Conservation (phyloP, 2,113 vertebrate genomes). For the Chlorocebus sabaeus region DNA sequence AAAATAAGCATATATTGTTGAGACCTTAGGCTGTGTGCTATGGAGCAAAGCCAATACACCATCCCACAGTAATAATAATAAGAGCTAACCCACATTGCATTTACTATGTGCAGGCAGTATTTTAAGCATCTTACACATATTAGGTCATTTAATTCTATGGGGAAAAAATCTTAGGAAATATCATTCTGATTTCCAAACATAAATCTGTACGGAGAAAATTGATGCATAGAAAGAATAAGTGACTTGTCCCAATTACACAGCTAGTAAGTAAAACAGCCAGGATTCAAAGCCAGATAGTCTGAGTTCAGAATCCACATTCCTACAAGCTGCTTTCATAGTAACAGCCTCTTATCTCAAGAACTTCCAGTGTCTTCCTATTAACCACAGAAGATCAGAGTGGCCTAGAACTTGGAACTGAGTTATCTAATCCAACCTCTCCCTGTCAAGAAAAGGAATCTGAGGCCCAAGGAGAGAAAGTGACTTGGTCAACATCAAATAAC, state of each 20-base stretch:
- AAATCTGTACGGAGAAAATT: neutral
- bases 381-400: neutral
- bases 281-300: neutral
- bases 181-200: neutral
- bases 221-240: neutral
- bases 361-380: neutral
- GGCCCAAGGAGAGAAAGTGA: neutral
- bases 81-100: rapidly evolving
- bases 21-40: neutral
- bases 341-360: neutral
- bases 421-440: neutral
- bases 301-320: neutral
- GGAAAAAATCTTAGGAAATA: neutral
- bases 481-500: neutral
- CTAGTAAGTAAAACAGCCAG: neutral
- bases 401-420: neutral
- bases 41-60: too few relatives aligned
- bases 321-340: too few relatives aligned
- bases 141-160: neutral
- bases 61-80: rapidly evolving
- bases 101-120: neutral
- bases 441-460: neutral
- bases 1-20: neutral
- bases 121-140: neutral
- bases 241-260: neutral